Evolutionary conservation across 2,113 vertebrate species (phyloP), one percentile per base, ranked within the genome.

Genomic region (Columbina picui): DNA sequence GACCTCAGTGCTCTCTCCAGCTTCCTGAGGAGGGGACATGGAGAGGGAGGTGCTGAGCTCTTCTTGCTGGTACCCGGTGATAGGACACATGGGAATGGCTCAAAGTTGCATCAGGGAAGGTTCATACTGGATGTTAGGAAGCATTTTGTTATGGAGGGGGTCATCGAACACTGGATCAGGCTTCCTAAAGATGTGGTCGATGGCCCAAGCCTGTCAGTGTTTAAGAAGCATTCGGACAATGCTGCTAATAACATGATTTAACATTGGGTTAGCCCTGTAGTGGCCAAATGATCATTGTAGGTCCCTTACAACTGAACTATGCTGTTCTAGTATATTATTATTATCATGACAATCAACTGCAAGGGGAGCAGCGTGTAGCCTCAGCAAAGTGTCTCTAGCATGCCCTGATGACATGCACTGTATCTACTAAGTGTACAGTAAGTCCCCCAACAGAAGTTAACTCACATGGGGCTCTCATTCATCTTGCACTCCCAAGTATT

Each of bases 1-100:
- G 4, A 64, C 50, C 41, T 64, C 39, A 41, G 32, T 38, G 67
- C 29, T 34, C 29, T 49, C 57, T 20, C 2, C 30, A 73, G 49
- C 25, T 88, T 34, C 41, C 49, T 56, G 38, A 89, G 14, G 30
- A 41, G 30, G 12, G 13, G 12, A 82, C 6, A 38, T 1, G 7
- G 27, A 82, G 27, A 60, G 22, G 15, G 45, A 89, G 38, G 12
- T 60, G 26, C 52, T 67, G 61, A 60, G 4, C 14, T 65, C 36
- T 32, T 60, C 8, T 13, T 32, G 32, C 21, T 14, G 19, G 22
- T 4, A 60, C 52, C 60, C 36, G 38, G 45, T 10, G 14, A 30
- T 8, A n/a, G 27, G 32, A 45, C 3, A 0, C 2, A 0, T 17
- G 10, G 9, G 45, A 82, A 53, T 13, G 6, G 38, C 22, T 7